Evolutionary conservation across 1,140 invertebrate genomes (phyloP).

Genomic region (Ostrea denselamellosa): DNA sequence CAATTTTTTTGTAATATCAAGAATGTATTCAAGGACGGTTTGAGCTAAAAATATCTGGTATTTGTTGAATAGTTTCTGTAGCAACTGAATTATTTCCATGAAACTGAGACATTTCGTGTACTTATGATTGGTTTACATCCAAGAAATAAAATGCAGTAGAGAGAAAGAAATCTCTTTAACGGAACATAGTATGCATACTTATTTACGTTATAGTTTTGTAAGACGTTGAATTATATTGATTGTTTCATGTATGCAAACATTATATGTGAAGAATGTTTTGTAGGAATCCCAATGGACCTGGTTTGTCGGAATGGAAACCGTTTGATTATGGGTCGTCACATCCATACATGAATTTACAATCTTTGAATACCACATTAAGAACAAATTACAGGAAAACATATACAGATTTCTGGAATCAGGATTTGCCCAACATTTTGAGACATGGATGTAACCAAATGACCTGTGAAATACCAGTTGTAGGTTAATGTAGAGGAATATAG

Average conservation of each 20-base stretch:
- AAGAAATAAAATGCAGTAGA: too few relatives aligned
- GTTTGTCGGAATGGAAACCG: neutral
- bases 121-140: too few relatives aligned
- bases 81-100: too few relatives aligned
- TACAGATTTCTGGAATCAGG: neutral
- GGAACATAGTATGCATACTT: too few relatives aligned
- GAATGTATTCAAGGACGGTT: too few relatives aligned
- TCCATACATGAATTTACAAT: slow-evolving; percentile 3
- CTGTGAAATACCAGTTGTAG: neutral
- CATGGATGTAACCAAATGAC: neutral
- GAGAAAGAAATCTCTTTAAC: too few relatives aligned
- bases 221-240: too few relatives aligned
- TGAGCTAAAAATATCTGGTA: too few relatives aligned
- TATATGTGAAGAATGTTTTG: neutral
- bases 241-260: neutral
- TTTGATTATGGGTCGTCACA: neutral
- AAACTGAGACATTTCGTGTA: too few relatives aligned
- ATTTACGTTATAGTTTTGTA: too few relatives aligned
- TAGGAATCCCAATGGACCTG: neutral
- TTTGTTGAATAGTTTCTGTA: too few relatives aligned
- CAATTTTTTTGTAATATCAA: too few relatives aligned
- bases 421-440: neutral
- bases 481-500: neutral
- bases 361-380: neutral
- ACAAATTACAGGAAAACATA: neutral